Percentiles rank a stretch among this genome's conserved stretches.
Evolutionary conservation across 2,888 invertebrate species (phyloP).

Genomic region (Cephus sareptanus): DNA sequence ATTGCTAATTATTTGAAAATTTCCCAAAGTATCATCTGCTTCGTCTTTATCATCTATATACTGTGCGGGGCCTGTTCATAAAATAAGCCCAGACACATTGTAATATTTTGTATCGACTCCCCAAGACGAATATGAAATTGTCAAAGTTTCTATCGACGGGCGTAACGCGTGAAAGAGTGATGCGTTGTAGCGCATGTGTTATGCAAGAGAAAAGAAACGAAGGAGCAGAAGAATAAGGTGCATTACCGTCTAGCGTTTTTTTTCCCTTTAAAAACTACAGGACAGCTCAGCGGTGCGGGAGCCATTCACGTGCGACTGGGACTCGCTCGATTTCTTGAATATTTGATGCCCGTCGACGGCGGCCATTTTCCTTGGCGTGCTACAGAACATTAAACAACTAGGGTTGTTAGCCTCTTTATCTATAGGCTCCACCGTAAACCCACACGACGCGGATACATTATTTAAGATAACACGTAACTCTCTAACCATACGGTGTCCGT

Average conservation of each 20-base stretch:
- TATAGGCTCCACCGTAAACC: conserved; percentile 37
- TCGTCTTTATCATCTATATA: not conserved
- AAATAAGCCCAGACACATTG: not conserved
- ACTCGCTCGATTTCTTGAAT: conserved; percentile 39
- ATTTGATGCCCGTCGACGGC: conserved; percentile 48
- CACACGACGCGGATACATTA: conserved; percentile 47
- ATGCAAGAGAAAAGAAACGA: conserved; percentile 8
- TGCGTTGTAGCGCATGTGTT: not conserved
- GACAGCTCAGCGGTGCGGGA: not conserved
- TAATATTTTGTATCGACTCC: not conserved
- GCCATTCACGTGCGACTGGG: not conserved
- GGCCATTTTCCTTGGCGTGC: conserved; percentile 52
- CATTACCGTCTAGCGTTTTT: not conserved
- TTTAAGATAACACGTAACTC: conserved; percentile 44
- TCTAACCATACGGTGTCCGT: conserved; percentile 17
- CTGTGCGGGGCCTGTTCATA: not conserved
- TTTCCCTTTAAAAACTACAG: conserved; percentile 1
- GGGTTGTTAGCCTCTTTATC: conserved; percentile 56
- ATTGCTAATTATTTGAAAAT: not conserved
- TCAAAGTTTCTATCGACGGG: conserved; percentile 1
- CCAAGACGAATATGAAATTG: not conserved
- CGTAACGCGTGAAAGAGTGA: not conserved
- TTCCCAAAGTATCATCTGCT: not conserved
- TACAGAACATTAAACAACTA: conserved; percentile 54
- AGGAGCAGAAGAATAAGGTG: not conserved